Conservation (phyloP, 2,797 vertebrate genomes). For the Gallinago solitaria region DNA sequence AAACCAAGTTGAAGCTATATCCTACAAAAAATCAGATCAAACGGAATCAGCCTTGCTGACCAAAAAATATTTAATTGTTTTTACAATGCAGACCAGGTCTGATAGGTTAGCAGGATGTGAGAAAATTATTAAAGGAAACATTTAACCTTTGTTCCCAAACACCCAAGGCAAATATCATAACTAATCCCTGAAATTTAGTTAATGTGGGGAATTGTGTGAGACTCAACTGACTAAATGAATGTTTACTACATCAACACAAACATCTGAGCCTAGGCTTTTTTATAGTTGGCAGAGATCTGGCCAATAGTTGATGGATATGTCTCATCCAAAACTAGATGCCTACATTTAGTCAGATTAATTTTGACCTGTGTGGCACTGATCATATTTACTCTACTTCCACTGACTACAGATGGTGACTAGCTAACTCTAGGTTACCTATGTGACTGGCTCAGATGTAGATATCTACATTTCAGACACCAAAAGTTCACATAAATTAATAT, state of each 20-base stretch:
- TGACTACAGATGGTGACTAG: background rate
- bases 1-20: background rate
- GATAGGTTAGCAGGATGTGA: background rate
- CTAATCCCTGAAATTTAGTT: background rate
- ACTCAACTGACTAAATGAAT: background rate
- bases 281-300: background rate
- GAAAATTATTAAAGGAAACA: conserved; percentile 11
- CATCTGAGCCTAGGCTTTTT: background rate
- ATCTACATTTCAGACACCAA: background rate
- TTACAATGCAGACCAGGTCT: background rate
- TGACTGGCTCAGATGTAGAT: background rate
- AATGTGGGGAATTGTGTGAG: background rate
- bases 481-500: background rate
- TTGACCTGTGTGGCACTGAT: background rate
- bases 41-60: background rate
- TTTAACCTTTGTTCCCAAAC: background rate
- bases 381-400: background rate
- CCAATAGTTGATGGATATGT: background rate
- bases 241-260: background rate
- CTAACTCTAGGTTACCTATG: background rate
- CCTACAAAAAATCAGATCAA: background rate
- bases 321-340: background rate
- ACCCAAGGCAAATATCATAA: background rate
- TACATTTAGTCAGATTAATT: background rate
- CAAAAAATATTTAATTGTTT: background rate